These are phyloP conservation scores for Meloe dianella DNA, from an alignment of 2,888 invertebrate species.

Conservation along the genomic window DNA sequence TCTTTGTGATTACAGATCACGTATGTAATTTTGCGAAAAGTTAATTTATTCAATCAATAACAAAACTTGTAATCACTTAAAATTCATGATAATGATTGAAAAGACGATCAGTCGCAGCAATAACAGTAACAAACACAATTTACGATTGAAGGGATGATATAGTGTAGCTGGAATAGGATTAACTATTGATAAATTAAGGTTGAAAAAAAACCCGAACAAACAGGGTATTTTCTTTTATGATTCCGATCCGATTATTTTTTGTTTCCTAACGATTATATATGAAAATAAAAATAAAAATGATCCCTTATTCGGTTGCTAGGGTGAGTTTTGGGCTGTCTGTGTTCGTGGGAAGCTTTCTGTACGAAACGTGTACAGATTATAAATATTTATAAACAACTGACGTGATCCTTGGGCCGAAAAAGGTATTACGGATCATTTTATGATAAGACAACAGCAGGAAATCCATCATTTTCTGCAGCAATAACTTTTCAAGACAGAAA, in stretches of 20 bases:
- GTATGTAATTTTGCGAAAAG: not conserved
- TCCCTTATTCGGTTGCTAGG: conserved; percentile 2
- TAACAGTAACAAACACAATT: conserved; percentile 7
- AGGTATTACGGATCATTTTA: conserved; percentile 23
- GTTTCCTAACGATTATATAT: not conserved
- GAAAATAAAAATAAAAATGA: not conserved
- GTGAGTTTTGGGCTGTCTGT: conserved; percentile 15
- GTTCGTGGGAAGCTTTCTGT: conserved; percentile 31
- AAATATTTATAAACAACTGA: conserved; percentile 36
- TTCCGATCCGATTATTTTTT: conserved; percentile 3
- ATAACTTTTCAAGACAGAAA: conserved; percentile 21
- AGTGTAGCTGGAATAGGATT: not conserved
- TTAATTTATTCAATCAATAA: conserved; percentile 5
- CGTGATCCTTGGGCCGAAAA: conserved; percentile 29
- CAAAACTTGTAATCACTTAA: conserved; percentile 19
- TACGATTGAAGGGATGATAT: conserved; percentile 17
- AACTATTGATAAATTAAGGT: not conserved
- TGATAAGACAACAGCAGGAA: conserved; percentile 13
- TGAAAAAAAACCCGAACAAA: not conserved
- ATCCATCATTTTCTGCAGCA: conserved; percentile 4
- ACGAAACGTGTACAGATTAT: conserved; percentile 33
- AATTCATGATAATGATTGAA: conserved; percentile 19
- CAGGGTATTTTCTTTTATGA: conserved; percentile 1
- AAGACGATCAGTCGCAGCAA: no score
- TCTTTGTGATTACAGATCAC: not conserved